Evolutionary conservation across 2,113 vertebrate genomes (phyloP), one percentile per base, ranked within the genome.

Genomic region (Urocolius indicus): DNA sequence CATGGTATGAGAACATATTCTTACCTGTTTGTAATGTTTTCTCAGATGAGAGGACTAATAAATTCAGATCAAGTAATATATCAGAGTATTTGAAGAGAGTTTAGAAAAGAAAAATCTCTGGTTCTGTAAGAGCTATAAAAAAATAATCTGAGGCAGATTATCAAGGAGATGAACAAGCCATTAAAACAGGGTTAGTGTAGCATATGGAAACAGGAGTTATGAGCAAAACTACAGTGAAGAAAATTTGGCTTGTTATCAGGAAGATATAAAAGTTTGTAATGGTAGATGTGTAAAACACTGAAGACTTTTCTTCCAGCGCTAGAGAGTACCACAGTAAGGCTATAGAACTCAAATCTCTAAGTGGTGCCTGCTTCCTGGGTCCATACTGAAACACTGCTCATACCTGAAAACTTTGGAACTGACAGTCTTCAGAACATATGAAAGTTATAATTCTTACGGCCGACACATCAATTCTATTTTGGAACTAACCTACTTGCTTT

Each of bases 291-390:
- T 62, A 58, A 82, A 81, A 17, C 17, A 26, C 11, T 30, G 52
- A 6, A 57, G 34, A 86, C 34, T n/a, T 67, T 73, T 34, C 23
- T 66, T 92, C 49, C 32, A 52, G 26, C 29, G 92, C n/a, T 23
- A 45, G 18, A 52, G 54, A 62, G n/a, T 54, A 66, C 69, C 0
- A 0, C 16, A 43, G 23, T 27, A 48, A 55, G 17, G 32, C 32
- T 76, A 2, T n/a, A 73, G 58, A 83, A 45, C 54, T 90, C 48
- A 19, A 17, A 68, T 65, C 79, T 84, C 23, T 36, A 65, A 73
- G 23, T 51, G 24, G 10, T 46, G 52, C 38, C 74, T 36, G 16
- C 78, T 84, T 75, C 21, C 55, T 15, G 4, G 54, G 48, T 77
- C 34, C 22, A 26, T 34, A 61, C 34, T n/a, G 63, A 92, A 85